Base-by-base conservation (phyloP, 2,113 vertebrate genomes). In the Lipophrys pholis region DNA sequence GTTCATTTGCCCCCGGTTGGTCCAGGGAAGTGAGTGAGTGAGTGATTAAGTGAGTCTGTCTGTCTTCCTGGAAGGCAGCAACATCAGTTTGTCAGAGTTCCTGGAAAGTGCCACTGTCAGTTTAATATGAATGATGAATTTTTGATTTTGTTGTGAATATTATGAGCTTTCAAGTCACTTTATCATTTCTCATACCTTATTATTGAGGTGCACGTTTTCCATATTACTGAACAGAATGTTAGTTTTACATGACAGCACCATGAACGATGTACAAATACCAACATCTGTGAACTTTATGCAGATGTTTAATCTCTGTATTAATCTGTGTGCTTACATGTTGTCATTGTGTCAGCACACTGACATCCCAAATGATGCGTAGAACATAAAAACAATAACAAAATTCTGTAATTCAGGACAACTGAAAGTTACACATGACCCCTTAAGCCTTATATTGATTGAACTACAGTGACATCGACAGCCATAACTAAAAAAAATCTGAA, bases 31-130 rank as follows among this genome's bases (percentile, higher is more conserved):
- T 75, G 70, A 68, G 55, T 61, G 56, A 60, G 45, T 60, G 70
- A 78, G 52, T 75, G 70, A 83, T 78, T 78, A 69, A 79, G 58
- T 74, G 80, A 78, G 66, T 63, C 51, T 67, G 66, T 63, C 51
- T 67, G 54, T 11, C 43, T 59, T 70, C 66, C 73, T 76, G 55
- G 60, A 76, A 59, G 63, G 55, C 55, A 76, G 15, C 59, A 66
- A 66, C 21, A 17, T 81, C 54, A 62, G 68, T 7, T 53, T 72
- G 69, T 73, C 68, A 55, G 58, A 76, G 50, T 72, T 64, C 54
- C 36, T 66, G 48, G 51, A 81, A 74, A 74, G 57, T 59, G 41
- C 16, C 11, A 36, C 43, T 21, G 43, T 56, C 51, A 41, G 51
- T 50, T 67, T 67, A 41, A 67, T 56, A 14, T 46, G 39, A 46